Conservation (phyloP, 2,797 vertebrate species). For the Arctocebus calabarensis region DNA sequence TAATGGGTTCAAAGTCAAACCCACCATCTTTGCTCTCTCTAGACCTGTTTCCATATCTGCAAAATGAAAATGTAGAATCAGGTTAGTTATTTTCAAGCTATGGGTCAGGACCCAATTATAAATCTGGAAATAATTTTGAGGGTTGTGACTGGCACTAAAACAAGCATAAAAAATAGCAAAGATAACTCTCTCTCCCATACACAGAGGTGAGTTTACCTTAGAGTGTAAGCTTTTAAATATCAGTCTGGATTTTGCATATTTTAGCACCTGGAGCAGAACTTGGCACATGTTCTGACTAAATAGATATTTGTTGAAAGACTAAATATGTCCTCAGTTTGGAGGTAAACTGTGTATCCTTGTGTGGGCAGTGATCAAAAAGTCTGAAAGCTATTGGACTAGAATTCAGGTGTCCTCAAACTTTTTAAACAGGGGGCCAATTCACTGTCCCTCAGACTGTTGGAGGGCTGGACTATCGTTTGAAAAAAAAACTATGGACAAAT, state of each 20-base stretch:
- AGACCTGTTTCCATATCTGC: not conserved
- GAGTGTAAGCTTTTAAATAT: not conserved
- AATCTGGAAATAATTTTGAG: conserved; percentile 25
- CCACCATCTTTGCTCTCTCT: not conserved
- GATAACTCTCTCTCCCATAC: not conserved
- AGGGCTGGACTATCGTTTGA: too few relatives aligned
- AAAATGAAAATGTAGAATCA: not conserved
- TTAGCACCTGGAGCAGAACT: not conserved
- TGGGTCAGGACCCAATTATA: not conserved
- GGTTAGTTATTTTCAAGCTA: not conserved
- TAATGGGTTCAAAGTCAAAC: not conserved
- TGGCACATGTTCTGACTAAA: not conserved
- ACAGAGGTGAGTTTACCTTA: not conserved
- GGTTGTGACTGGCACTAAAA: not conserved
- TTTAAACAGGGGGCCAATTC: too few relatives aligned
- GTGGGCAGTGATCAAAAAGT: not conserved
- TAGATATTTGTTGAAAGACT: not conserved
- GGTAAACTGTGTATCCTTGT: not conserved
- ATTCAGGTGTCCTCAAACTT: too few relatives aligned
- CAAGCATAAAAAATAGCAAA: not conserved
- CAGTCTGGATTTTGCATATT: not conserved
- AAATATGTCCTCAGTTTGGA: not conserved
- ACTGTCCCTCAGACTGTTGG: too few relatives aligned
- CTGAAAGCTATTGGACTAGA: not conserved
- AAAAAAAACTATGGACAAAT: too few relatives aligned